phyloP scores from a whole-genome alignment of 2,888 invertebrate genomes.

The Liodrosophila aerea region DNA sequence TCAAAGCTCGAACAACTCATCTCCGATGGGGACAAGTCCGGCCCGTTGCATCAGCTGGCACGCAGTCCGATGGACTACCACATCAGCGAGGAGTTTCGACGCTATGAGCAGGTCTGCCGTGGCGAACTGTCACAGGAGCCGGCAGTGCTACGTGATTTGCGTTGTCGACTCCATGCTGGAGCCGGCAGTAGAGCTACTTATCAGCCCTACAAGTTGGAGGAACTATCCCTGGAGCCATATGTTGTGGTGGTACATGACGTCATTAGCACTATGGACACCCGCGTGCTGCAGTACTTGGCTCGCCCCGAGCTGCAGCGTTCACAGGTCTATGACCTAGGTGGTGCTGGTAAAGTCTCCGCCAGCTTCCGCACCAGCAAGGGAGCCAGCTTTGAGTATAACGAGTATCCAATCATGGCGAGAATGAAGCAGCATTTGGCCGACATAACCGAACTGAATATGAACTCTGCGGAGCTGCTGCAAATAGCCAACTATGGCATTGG shows the following conservation, averaged over 20 bases:
- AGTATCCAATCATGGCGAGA: conserved; percentile 40
- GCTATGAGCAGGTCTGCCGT: conserved; percentile 83
- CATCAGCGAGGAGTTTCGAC: conserved; percentile 56
- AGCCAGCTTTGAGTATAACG: conserved; percentile 83
- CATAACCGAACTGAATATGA: conserved; percentile 84
- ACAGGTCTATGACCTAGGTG: conserved; percentile 91
- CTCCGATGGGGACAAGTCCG: conserved; percentile 79
- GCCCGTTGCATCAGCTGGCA: conserved; percentile 60
- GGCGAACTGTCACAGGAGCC: conserved; percentile 48
- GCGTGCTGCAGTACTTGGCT: conserved; percentile 84
- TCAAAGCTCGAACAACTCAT: conserved; percentile 92
- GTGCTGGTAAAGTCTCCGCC: conserved; percentile 88
- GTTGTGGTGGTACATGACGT: conserved; percentile 85
- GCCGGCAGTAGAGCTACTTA: conserved; percentile 20
- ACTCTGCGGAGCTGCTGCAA: conserved; percentile 86
- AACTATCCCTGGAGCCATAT: conserved; percentile 83
- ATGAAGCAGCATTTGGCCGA: conserved; percentile 87
- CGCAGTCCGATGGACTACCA: conserved; percentile 58
- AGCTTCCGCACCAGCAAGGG: conserved; percentile 88
- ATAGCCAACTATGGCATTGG: conserved; percentile 88
- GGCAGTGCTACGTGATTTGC: conserved; percentile 44
- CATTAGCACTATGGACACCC: conserved; percentile 84
- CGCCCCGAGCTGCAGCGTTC: conserved; percentile 83
- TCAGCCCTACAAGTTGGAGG: conserved; percentile 83
- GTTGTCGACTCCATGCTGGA: conserved; percentile 59